A percentile compares a stretch with the other conserved stretches of the same genome.
These are phyloP conservation scores for Drosophila prostipennis DNA, from an alignment of 2,888 invertebrate genomes.

Conservation along the genomic window DNA sequence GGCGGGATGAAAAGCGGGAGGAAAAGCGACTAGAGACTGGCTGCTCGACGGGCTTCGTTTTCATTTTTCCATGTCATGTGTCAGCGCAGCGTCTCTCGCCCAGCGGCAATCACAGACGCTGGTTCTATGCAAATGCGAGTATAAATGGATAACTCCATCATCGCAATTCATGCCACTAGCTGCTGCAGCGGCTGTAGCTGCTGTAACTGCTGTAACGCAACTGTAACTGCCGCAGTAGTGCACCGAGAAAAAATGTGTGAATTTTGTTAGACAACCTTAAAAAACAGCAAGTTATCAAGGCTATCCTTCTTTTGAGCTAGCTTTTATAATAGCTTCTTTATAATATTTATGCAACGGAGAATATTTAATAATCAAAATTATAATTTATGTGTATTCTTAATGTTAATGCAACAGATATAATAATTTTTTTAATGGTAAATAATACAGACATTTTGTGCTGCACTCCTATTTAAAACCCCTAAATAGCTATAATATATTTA, in stretches of 20 bases:
- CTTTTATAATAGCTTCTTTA: too few relatives aligned
- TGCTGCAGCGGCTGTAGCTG: constrained; percentile 24
- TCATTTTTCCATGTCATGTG: constrained; percentile 81
- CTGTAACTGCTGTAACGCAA: constrained; percentile 37
- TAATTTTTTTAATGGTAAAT: too few relatives aligned
- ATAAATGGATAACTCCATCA: constrained; percentile 82
- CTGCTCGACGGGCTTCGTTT: constrained; percentile 65
- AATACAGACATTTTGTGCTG: too few relatives aligned
- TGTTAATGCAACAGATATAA: not conserved
- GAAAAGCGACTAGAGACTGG: constrained; percentile 42
- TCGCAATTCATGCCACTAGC: constrained; percentile 71
- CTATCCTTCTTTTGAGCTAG: too few relatives aligned
- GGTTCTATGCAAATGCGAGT: constrained; percentile 76
- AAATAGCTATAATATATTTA: too few relatives aligned
- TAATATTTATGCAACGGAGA: too few relatives aligned
- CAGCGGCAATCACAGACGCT: constrained; percentile 74
- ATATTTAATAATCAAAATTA: too few relatives aligned
- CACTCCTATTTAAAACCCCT: too few relatives aligned
- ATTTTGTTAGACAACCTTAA: too few relatives aligned
- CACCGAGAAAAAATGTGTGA: constrained; percentile 1
- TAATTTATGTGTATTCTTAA: too few relatives aligned
- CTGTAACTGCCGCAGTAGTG: constrained; percentile 38
- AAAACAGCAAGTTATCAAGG: too few relatives aligned
- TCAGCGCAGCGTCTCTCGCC: constrained; percentile 76
- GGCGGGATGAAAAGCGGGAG: not conserved